Evolutionary conservation across 2,113 vertebrate species (phyloP).

Genomic region (Connochaetes taurinus): DNA sequence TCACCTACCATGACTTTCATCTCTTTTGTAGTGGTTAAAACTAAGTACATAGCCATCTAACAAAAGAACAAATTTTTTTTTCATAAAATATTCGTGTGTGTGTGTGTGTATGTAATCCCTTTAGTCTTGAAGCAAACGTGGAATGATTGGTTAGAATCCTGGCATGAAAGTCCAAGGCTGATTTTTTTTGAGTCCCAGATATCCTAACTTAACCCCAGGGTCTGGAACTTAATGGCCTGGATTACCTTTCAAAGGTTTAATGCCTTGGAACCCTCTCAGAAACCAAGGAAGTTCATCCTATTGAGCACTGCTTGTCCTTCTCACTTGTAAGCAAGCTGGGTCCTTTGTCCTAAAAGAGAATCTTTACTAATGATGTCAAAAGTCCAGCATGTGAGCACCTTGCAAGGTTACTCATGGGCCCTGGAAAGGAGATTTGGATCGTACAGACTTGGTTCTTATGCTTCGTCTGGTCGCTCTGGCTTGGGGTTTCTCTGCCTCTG

Average conservation of each 20-base stretch:
- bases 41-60: background rate
- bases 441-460: background rate
- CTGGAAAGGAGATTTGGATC: background rate
- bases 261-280: background rate
- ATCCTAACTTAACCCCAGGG: constrained; percentile 20
- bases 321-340: background rate
- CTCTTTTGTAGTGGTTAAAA: background rate
- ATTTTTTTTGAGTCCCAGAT: constrained; percentile 34
- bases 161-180: background rate
- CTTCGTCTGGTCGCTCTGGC: background rate
- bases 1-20: background rate
- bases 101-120: background rate
- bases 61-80: constrained; percentile 35
- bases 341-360: constrained; percentile 4
- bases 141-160: background rate
- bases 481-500: background rate
- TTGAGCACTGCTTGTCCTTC: background rate
- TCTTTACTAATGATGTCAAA: background rate
- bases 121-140: background rate
- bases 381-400: background rate
- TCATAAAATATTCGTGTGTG: background rate
- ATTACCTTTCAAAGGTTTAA: constrained; percentile 49
- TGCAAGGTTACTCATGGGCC: background rate
- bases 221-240: constrained; percentile 40
- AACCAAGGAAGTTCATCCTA: background rate